Conservation (phyloP, 2,113 vertebrate species). For the Romanogobio albipinnatus region DNA sequence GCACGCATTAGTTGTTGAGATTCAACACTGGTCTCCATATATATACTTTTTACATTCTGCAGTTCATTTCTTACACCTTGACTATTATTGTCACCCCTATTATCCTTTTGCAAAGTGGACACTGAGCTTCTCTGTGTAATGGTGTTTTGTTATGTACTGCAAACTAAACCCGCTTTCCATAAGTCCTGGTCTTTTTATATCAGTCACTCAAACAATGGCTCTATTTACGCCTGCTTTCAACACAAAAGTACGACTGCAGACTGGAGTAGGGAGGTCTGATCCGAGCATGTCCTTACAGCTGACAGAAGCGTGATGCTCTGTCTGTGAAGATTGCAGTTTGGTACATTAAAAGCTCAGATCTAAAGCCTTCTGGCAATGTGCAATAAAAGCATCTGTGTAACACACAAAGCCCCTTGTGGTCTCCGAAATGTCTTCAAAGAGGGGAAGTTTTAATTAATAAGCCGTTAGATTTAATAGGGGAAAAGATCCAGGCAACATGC, state of each 20-base stretch:
- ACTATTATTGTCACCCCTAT: background rate
- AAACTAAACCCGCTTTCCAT: conserved; percentile 33
- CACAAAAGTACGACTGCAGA: conserved; percentile 52
- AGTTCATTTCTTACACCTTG: background rate
- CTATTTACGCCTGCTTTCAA: conserved; percentile 55
- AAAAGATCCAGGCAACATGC: conserved; percentile 47
- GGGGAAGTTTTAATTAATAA: conserved; percentile 54
- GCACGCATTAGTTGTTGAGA: conserved; percentile 16
- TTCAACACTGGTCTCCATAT: background rate
- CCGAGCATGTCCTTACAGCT: conserved; percentile 50
- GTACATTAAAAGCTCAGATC: conserved; percentile 44
- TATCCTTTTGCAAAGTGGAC: background rate
- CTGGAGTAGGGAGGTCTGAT: conserved; percentile 49
- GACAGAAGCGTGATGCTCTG: conserved; percentile 27
- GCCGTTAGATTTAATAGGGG: conserved; percentile 53
- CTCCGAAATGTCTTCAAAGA: conserved; percentile 47
- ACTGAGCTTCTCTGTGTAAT: background rate
- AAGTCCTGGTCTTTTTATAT: conserved; percentile 48
- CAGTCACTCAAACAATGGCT: conserved; percentile 57
- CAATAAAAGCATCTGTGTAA: conserved; percentile 52
- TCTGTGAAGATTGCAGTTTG: conserved; percentile 39
- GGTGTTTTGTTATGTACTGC: conserved; percentile 2
- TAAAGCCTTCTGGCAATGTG: conserved; percentile 41
- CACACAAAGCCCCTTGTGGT: conserved; percentile 25
- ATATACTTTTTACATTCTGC: background rate